Base-by-base conservation (phyloP, 1,140 invertebrate species). In the Diorhabda sublineata region DNA sequence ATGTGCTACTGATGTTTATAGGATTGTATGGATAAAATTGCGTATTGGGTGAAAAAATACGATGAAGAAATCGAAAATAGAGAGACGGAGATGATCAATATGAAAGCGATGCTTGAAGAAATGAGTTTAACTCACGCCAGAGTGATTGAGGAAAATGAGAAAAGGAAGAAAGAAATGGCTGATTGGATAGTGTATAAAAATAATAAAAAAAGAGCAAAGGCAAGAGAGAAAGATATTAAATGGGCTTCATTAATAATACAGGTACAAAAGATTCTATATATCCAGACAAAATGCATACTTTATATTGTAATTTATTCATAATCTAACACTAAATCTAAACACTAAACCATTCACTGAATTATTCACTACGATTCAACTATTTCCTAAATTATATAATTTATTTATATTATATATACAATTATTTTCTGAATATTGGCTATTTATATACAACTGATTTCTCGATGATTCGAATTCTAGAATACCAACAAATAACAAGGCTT, bases 11-110 rank as follows among this genome's bases (percentile, higher is more conserved):
- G 26, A 26, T 52, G 47, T 26, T 42, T 61, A 41, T 58, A 67
- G 65, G 65, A 74, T 62, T 68, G 43, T 41, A 42, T 69, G 56
- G 70, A 74, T 1, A 65, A 68, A 26, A 74, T 74, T 11, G 65
- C 71, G 42, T 66, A 65, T 8, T 74, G 73, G 73, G 69, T 74
- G 64, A 69, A 71, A 61, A 45, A 56, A 11, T 74, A 69, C 45
- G 68, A 74, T 58, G 70, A 74, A 43, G 73, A 71, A 45, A 67
- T 63, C 5, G 73, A 74, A 11, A 42, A 61, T 42, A 11, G 42
- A 45, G 69, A 74, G 60, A 62, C 43, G 3, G 69, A 71, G 11
- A 71, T 69, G 41, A 67, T 74, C 3, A 57, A 66, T 44, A 42
- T 71, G 3, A 67, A 64, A 66, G 57, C 56, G 4, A 65, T 62